These are phyloP conservation scores for Sterrhoptilus dennistouni DNA, from an alignment of 2,113 vertebrate species.

Conservation along the genomic window DNA sequence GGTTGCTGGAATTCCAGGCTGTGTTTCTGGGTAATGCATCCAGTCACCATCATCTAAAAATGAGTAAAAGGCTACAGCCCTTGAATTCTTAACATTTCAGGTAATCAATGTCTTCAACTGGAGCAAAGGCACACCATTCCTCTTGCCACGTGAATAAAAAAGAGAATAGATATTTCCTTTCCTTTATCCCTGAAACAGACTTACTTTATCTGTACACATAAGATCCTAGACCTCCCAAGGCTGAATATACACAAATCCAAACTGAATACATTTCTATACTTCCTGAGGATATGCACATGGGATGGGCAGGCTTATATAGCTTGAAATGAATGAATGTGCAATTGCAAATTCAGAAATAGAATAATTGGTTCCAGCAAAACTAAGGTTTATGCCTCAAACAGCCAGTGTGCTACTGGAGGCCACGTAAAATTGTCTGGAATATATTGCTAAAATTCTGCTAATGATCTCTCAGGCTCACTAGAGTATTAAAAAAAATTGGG, in stretches of 20 bases:
- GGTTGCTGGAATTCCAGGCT: background rate
- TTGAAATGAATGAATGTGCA: background rate
- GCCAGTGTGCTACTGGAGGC: background rate
- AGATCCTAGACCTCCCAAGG: background rate
- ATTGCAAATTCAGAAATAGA: background rate
- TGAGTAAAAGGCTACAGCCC: background rate
- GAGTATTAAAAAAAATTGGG: background rate
- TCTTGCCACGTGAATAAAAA: background rate
- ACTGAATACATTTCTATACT: background rate
- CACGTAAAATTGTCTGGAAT: background rate
- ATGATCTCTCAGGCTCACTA: background rate
- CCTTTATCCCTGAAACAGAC: background rate
- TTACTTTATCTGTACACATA: background rate
- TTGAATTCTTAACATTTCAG: background rate
- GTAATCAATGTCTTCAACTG: background rate
- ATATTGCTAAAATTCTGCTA: background rate
- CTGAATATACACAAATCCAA: background rate
- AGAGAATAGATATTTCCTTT: background rate
- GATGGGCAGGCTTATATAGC: background rate
- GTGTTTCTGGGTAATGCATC: background rate
- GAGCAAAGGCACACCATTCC: background rate
- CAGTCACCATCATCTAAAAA: background rate
- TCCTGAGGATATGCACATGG: background rate
- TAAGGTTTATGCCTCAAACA: background rate
- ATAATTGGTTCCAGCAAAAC: background rate